Evolutionary conservation across 2,888 invertebrate species (phyloP).

Genomic region (Tridacna gigas): DNA sequence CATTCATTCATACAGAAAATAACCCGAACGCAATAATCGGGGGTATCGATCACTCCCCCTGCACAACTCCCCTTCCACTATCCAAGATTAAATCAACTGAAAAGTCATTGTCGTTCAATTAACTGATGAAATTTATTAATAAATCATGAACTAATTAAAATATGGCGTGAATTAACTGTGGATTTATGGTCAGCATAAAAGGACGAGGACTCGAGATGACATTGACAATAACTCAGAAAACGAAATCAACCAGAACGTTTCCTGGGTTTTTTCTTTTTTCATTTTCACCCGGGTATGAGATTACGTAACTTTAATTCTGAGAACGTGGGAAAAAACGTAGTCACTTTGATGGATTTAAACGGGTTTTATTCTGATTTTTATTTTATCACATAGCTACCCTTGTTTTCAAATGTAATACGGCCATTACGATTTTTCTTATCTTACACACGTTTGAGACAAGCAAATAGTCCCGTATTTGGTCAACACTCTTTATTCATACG

Average conservation of each 20-base stretch:
- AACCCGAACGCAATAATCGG: constrained; percentile 35
- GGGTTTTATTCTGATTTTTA: too few species aligned
- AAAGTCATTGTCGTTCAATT: constrained; percentile 67
- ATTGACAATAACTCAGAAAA: constrained; percentile 11
- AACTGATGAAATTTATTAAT: constrained; percentile 73
- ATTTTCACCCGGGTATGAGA: neutral
- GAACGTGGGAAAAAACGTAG: too few species aligned
- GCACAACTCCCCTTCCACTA: constrained; percentile 19
- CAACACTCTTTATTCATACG: too few species aligned
- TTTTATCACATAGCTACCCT: too few species aligned
- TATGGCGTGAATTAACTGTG: constrained; percentile 60
- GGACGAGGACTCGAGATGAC: constrained; percentile 27
- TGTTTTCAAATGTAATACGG: too few species aligned
- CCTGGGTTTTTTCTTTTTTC: neutral
- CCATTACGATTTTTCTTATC: too few species aligned
- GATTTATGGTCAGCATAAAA: constrained; percentile 57
- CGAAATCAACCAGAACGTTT: neutral
- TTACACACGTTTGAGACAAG: too few species aligned
- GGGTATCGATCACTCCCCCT: constrained; percentile 31
- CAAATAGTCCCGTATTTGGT: too few species aligned
- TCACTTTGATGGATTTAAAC: too few species aligned
- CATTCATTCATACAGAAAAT: constrained; percentile 23
- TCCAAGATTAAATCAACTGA: constrained; percentile 57
- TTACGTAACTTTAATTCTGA: too few species aligned
- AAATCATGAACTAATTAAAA: constrained; percentile 68